Base-by-base conservation (phyloP, 2,113 vertebrate species). In the Axis porcinus region DNA sequence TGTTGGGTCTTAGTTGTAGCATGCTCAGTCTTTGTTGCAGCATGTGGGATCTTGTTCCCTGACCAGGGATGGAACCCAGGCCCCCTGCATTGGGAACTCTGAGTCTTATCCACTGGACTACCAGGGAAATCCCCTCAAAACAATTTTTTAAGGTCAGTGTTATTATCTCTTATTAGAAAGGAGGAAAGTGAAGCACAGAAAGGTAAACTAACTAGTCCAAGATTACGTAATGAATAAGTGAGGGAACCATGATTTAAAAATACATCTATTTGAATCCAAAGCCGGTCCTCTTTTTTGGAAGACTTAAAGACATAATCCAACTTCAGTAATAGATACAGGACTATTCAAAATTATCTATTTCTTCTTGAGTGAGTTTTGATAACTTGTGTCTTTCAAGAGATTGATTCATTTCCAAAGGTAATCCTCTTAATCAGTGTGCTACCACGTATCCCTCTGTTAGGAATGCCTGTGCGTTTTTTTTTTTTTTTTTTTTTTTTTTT, bases 271-370 rank as follows among this genome's bases (percentile, higher is more conserved):
- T 97, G 52, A 88, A 96, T 67, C n/a, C 54, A 86, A 95, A 82
- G 76, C 14, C 52, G 11, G 58, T 54, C 23, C 21, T 88, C 45
- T 57, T 86, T 95, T 81, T 15, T 19, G 58, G 52, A 88, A 76
- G 43, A 52, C 74, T 94, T 36, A 88, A 94, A 40, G 33, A 86
- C 3, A 30, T 19, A 96, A 50, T 93, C 50, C 21, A 70, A 87
- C 82, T 93, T 87, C 23, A 58, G 90, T 74, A 54, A 95, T 91
- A 87, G 47, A 79, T 57, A 45, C n/a, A 90, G 43, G 43, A 89
- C 28, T 86, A 89, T 93, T 96, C 54, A 88, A 94, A 95, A n/a
- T 87, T 70, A 88, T 55, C 27, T 84, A 55, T 90, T 97, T 97
- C 76, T 94, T 97, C n/a, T 92, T 94, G 50, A 55, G 43, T 90